Conservation (phyloP, 2,888 invertebrate species). For the Mythimna ferrago region DNA sequence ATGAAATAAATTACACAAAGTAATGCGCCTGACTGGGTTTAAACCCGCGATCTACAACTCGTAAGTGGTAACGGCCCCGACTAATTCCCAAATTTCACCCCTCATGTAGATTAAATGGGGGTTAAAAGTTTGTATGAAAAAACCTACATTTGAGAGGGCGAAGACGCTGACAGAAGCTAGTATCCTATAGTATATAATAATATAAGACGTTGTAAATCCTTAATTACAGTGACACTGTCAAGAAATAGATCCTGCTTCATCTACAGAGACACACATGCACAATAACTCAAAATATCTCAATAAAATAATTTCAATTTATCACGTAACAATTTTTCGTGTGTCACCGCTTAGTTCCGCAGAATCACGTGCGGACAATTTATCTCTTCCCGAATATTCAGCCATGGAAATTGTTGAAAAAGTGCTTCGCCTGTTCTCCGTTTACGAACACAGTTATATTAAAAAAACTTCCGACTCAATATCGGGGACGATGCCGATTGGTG, state of each 20-base stretch:
- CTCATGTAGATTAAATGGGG: too few species aligned
- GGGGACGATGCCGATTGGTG: slow-evolving; percentile 15
- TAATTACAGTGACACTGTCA: background rate
- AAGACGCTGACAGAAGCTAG: too few species aligned
- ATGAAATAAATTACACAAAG: too few species aligned
- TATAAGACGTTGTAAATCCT: too few species aligned
- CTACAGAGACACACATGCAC: background rate
- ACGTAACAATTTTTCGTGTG: slow-evolving; percentile 75
- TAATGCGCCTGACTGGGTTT: too few species aligned
- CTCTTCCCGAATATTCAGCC: slow-evolving; percentile 69
- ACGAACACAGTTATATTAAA: slow-evolving; percentile 57
- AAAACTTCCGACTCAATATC: slow-evolving; percentile 65
- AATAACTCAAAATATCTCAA: slow-evolving; percentile 37
- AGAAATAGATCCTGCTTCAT: background rate
- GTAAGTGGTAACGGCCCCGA: too few species aligned
- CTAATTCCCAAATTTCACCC: too few species aligned
- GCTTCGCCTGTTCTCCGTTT: slow-evolving; percentile 40
- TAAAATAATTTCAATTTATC: slow-evolving; percentile 67
- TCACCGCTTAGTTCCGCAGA: slow-evolving; percentile 69
- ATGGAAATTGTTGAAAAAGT: slow-evolving; percentile 62
- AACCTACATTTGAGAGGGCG: too few species aligned
- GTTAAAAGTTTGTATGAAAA: too few species aligned
- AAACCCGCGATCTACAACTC: too few species aligned
- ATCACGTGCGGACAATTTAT: slow-evolving; percentile 76
- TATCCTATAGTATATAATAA: too few species aligned